phyloP scores from a whole-genome alignment of 92 coral and sea anemone genomes.

The Porites cylindrica region DNA sequence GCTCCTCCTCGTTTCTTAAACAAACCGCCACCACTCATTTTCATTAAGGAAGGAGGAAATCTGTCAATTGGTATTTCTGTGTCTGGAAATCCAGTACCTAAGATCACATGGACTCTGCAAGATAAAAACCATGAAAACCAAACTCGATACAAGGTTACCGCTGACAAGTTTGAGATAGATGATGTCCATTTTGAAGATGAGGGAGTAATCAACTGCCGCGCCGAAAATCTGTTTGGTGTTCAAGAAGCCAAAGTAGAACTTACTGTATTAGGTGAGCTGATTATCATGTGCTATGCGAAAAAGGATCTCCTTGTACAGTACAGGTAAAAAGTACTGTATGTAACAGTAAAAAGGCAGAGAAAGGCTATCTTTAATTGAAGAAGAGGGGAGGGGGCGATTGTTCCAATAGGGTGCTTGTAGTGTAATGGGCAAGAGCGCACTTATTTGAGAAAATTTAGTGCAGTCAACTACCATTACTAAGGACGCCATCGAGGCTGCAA shows the following conservation, averaged over 20 bases:
- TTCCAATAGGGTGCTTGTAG: too few species aligned
- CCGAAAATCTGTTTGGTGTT: constrained; percentile 41
- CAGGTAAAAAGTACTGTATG: too few species aligned
- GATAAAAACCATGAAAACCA: not conserved
- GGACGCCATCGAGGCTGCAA: too few species aligned
- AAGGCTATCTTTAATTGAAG: too few species aligned
- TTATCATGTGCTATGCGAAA: not conserved
- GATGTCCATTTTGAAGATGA: constrained; percentile 35
- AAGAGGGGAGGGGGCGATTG: too few species aligned
- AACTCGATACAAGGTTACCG: constrained; percentile 3
- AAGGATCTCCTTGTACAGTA: too few species aligned
- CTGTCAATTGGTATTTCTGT: constrained; percentile 28
- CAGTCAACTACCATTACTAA: too few species aligned
- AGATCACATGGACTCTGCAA: constrained; percentile 48
- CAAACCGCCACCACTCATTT: constrained; percentile 19
- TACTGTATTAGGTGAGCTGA: constrained; percentile 41
- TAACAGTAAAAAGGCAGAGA: too few species aligned
- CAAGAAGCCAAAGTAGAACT: constrained; percentile 23
- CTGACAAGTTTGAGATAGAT: constrained; percentile 31
- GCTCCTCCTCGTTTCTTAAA: constrained; percentile 41
- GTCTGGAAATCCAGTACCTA: constrained; percentile 51
- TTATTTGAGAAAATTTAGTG: too few species aligned
- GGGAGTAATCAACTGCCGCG: constrained; percentile 41
- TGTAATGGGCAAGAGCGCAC: too few species aligned
- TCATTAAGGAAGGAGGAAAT: constrained; percentile 21